Conservation (phyloP, 1,140 invertebrate species). For the Trinorchestia longiramus region DNA sequence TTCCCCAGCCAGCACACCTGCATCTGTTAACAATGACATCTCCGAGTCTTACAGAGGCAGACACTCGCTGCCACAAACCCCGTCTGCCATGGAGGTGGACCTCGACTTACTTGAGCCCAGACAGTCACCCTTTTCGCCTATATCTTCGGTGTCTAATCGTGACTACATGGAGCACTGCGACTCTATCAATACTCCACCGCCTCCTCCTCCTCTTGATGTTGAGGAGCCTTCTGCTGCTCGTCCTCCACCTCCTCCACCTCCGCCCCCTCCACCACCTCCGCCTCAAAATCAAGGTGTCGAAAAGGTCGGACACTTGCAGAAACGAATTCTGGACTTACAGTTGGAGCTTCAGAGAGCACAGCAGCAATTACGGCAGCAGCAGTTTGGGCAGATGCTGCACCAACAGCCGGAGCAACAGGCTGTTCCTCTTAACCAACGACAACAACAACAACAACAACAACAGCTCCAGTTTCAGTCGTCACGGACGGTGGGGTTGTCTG, state of each 20-base stretch:
- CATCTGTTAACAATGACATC: constrained; percentile 63
- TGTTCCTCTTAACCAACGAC: neutral
- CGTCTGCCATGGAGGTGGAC: constrained; percentile 70
- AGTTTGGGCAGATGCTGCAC: constrained; percentile 67
- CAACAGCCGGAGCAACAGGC: constrained; percentile 65
- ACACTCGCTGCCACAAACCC: constrained; percentile 68
- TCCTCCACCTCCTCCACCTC: constrained; percentile 63
- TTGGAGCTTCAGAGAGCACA: constrained; percentile 75
- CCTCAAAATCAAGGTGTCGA: constrained; percentile 73
- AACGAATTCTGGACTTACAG: constrained; percentile 89
- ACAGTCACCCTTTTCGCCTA: constrained; percentile 61
- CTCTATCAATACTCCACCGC: constrained; percentile 67
- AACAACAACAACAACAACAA: neutral
- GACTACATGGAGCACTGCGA: constrained; percentile 60
- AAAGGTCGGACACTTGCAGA: constrained; percentile 85
- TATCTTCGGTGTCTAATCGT: constrained; percentile 56
- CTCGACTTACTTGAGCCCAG: constrained; percentile 66
- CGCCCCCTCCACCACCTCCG: constrained; percentile 57
- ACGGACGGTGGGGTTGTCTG: constrained; percentile 67
- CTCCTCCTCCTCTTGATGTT: constrained; percentile 59
- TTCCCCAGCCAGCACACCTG: constrained; percentile 58
- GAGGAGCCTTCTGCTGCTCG: neutral
- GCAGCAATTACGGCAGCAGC: constrained; percentile 55
- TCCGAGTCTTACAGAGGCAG: neutral
- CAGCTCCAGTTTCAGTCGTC: neutral